phyloP scores from a whole-genome alignment of 1,140 invertebrate genomes.

The Diuraphis noxia region DNA sequence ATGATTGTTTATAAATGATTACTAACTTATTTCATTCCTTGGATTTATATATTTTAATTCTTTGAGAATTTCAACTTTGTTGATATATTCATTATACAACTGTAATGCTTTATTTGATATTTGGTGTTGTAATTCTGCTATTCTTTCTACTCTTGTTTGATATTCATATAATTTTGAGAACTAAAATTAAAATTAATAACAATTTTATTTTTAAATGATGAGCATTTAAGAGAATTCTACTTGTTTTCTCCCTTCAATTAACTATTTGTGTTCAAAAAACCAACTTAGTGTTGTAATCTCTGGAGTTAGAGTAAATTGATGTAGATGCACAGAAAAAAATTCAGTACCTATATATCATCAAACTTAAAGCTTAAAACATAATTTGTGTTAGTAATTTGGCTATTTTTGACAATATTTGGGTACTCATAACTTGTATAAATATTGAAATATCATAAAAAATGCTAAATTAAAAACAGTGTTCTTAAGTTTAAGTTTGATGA shows the following conservation, averaged over 20 bases:
- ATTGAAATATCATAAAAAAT: too few relatives aligned
- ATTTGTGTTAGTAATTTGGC: background rate
- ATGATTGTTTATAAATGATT: background rate
- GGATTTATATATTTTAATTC: conserved; percentile 68
- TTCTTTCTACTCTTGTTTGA: conserved; percentile 48
- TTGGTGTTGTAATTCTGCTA: conserved; percentile 39
- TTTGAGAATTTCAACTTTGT: conserved; percentile 74
- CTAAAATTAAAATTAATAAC: background rate
- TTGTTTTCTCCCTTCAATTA: too few relatives aligned
- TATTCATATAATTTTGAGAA: conserved; percentile 37
- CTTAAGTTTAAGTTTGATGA: too few relatives aligned
- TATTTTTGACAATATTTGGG: too few relatives aligned
- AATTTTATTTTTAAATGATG: background rate
- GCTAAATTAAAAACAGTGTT: too few relatives aligned
- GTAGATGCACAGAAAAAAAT: too few relatives aligned
- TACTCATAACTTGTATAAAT: too few relatives aligned
- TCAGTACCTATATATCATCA: too few relatives aligned
- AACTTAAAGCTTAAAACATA: background rate
- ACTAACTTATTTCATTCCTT: conserved; percentile 44
- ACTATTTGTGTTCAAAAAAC: background rate
- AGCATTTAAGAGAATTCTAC: too few relatives aligned
- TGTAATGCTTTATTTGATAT: conserved; percentile 49
- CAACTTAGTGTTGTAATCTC: background rate
- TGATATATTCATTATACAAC: conserved; percentile 48
- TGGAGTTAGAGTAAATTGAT: background rate